Evolutionary conservation across 2,888 invertebrate species (phyloP).

Genomic region (Chirona hameri): DNA sequence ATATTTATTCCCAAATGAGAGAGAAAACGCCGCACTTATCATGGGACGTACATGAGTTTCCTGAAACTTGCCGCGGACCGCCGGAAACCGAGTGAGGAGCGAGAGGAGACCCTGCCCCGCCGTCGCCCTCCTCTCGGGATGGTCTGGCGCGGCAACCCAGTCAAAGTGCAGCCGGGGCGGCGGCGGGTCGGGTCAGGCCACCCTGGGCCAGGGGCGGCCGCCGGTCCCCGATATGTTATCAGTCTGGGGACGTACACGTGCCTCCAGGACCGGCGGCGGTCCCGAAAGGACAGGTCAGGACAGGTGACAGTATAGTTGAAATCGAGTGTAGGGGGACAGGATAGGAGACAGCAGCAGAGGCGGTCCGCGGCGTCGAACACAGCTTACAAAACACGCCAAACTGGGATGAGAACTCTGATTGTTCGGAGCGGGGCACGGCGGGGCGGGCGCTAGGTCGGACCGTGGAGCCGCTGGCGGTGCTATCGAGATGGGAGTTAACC

Average conservation of each 20-base stretch:
- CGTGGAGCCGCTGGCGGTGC: background rate
- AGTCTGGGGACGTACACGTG: conserved; percentile 26
- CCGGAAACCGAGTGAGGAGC: background rate
- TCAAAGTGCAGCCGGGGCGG: conserved; percentile 1
- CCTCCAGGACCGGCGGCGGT: background rate
- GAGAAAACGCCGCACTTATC: background rate
- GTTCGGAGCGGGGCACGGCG: too few relatives aligned
- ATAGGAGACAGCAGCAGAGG: background rate
- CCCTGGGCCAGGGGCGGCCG: background rate
- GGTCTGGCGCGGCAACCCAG: background rate
- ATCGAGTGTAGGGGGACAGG: background rate
- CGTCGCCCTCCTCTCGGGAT: conserved; percentile 1
- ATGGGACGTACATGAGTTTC: background rate
- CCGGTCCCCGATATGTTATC: background rate
- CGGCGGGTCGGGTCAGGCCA: background rate
- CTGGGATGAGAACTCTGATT: too few relatives aligned
- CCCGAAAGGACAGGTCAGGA: background rate
- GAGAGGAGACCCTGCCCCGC: background rate
- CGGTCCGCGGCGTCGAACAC: background rate
- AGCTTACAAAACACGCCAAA: background rate
- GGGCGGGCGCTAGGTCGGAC: background rate
- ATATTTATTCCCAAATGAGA: background rate
- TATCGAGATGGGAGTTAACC: background rate
- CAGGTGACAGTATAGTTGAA: background rate
- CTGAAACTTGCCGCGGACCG: background rate